Base-by-base conservation (phyloP, 2,113 vertebrate genomes). In the Phalacrocorax aristotelis region DNA sequence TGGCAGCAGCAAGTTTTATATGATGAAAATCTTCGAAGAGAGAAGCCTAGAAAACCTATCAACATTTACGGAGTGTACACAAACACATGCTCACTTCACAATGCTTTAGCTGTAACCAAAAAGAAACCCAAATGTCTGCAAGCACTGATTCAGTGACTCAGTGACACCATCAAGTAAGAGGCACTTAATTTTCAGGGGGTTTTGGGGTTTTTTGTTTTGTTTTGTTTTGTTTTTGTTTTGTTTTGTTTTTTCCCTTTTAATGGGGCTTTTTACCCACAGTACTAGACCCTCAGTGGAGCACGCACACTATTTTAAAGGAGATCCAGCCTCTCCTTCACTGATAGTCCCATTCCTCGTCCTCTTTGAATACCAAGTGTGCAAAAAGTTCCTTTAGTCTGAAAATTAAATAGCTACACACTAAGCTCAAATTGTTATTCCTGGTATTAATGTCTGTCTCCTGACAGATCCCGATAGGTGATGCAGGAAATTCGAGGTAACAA, bases 371-470 rank as follows among this genome's bases (percentile, higher is more conserved):
- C 2, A 79, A 82, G 92, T 5, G 2, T 27, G 77, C 34, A 71
- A 1, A 1, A 87, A 94, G 61, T 92, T 95, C 48, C 82, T 95
- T 75, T 26, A 54, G 65, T 34, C 79, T 71, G 64, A 68, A 94
- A 94, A 88, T 90, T 58, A 93, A 97, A 87, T 25, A 94, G 95
- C 74, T 95, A 60, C 71, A 84, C 32, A 64, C 36, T 62, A 75
- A 94, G 69, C 72, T 90, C 58, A 55, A 86, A 87, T 82, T 89
- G 77, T 96, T 90, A 92, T 87, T 95, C 92, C 81, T 92, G 87
- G 90, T 96, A 91, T 97, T 95, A 94, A 95, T 95, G 95, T 94
- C 81, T 95, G 81, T 95, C 87, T 94, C 78, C 90, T 90, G 84
- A 96, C 87, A 96, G 89, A 96, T 75, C 82, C 70, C 25, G 22